These are phyloP conservation scores for Myiotriccus ornatus DNA, from an alignment of 2,797 vertebrate species.

Conservation along the genomic window DNA sequence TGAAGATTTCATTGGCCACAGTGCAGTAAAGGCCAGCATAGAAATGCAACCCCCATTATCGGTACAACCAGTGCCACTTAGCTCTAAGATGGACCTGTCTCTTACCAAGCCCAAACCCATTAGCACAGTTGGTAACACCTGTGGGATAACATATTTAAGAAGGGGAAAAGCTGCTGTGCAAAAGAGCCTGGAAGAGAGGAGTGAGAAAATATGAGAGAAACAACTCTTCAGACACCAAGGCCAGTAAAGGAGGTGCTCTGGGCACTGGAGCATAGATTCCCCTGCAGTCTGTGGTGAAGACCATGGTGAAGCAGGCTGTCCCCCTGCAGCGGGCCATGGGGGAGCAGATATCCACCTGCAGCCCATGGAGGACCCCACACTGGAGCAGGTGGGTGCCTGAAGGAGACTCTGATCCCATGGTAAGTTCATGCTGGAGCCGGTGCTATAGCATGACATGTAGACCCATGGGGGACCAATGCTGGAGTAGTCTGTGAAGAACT, in stretches of 20 bases:
- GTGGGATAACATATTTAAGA: not conserved
- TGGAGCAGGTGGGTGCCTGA: not conserved
- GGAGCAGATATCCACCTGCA: not conserved
- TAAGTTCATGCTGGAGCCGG: not conserved
- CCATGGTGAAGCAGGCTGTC: not conserved
- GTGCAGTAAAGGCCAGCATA: not conserved
- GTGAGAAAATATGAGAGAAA: not conserved
- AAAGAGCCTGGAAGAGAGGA: not conserved
- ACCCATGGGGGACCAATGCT: not conserved
- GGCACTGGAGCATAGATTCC: not conserved
- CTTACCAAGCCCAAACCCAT: not conserved
- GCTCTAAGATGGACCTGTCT: rapidly evolving
- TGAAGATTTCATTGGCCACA: not conserved
- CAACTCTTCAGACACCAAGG: not conserved
- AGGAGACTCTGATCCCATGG: not conserved
- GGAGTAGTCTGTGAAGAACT: not conserved
- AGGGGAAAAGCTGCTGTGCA: not conserved
- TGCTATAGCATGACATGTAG: not conserved
- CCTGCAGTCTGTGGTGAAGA: not conserved
- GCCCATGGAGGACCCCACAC: not conserved
- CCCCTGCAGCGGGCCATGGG: not conserved
- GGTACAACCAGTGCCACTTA: not conserved
- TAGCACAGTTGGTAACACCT: rapidly evolving
- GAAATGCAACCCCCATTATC: not conserved
- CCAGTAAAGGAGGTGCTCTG: not conserved